phyloP scores from a whole-genome alignment of 2,113 vertebrate genomes.

The Ceyx melanurus region DNA sequence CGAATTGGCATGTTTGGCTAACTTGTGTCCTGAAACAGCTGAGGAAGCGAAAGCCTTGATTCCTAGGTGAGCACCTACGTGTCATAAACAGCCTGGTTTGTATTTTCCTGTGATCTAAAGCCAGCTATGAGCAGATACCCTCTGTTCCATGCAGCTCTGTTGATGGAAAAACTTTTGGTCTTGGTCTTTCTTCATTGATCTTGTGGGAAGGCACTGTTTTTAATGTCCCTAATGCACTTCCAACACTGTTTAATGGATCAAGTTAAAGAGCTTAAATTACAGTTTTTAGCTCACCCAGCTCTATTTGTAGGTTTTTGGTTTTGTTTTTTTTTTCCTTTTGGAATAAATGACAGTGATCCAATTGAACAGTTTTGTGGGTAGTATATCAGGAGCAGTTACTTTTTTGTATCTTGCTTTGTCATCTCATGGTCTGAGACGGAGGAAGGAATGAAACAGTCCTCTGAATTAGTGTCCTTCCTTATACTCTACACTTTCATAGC shows the following conservation, averaged over 20 bases:
- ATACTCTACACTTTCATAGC: neutral
- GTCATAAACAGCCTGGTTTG: neutral
- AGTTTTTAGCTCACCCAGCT: neutral
- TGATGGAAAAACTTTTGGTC: neutral
- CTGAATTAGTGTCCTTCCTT: neutral
- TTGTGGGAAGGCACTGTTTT: neutral
- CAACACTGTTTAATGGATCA: neutral
- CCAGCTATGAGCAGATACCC: neutral
- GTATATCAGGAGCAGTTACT: neutral
- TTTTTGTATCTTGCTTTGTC: neutral
- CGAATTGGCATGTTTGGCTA: constrained; percentile 95
- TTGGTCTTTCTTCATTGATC: neutral
- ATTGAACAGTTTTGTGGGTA: neutral
- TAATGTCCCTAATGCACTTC: neutral
- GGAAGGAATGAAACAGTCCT: neutral
- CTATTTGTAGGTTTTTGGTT: rapidly evolving
- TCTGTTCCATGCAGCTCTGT: neutral
- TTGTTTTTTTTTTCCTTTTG: neutral
- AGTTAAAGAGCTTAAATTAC: neutral
- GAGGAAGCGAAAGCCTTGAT: constrained; percentile 97
- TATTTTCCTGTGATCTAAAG: neutral
- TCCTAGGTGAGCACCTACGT: constrained; percentile 83
- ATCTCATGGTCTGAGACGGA: neutral
- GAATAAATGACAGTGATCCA: neutral
- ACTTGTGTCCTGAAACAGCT: constrained; percentile 94